Base-by-base conservation (phyloP, 2,888 invertebrate species). In the Dicycla oo region DNA sequence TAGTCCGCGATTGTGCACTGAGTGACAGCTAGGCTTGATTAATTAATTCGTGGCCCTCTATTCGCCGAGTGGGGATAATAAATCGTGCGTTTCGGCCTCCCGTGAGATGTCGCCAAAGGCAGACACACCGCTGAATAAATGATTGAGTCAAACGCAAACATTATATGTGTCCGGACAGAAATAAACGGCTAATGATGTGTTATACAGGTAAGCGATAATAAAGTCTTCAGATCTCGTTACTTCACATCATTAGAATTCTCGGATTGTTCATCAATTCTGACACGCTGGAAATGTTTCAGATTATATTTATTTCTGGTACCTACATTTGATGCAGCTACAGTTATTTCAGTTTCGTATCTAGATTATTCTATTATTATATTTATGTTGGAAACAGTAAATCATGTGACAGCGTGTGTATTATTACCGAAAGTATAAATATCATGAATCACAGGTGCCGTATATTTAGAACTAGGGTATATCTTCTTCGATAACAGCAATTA, bases 1-100 rank as follows among this genome's bases (percentile, higher is more conserved):
- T 93, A 93, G 91, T 85, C 86, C 80, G 83, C 85, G 94, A 95
- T 95, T 94, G 93, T 94, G 90, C 90, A 88, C 91, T 94, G 94
- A 95, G 87, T 93, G 95, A 94, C 95, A 93, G 95, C 91, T 90
- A 92, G 93, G 87, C 93, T 95, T 95, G 95, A 95, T 95, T 95
- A 95, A 96, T 96, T 95, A 95, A 95, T 95, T 93, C 88, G 91
- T 89, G 88, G 91, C 90, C 73, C 91, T 91, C 92, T 93, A 92
- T 93, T 90, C 91, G 89, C 90, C 85, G 89, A 90, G 92, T 87
- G 89, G 90, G 89, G 90, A 94, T 94, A 94, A 95, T 95, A 94
- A 95, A 96, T 96, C 94, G 94, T 94, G 92, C 93, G 90, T 92
- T 86, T 83, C 86, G 93, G 92, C 95, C 95, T 94, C 95, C 95